phyloP scores from a whole-genome alignment of 2,113 vertebrate genomes.

The Mustela lutreola region DNA sequence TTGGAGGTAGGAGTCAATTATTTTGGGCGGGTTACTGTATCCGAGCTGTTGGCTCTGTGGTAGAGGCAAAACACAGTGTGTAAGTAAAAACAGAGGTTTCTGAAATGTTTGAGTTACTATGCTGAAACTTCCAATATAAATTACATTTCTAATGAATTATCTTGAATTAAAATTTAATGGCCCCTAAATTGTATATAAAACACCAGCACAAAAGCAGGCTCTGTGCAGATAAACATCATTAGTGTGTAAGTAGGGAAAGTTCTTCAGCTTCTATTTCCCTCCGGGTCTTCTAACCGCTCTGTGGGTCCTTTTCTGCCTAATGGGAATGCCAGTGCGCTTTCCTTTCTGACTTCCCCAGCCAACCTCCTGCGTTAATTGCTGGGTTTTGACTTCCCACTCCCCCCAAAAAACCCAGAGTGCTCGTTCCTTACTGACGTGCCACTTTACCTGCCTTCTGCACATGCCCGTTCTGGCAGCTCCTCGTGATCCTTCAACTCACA shows the following conservation, averaged over 20 bases:
- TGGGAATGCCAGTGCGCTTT: conserved; percentile 50
- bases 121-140: conserved; percentile 63
- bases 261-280: conserved; percentile 60
- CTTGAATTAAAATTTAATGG: conserved; percentile 80
- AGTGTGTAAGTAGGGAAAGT: conserved; percentile 47
- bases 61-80: conserved; percentile 42
- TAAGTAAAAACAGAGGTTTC: conserved; percentile 74
- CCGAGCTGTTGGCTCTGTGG: conserved; percentile 69
- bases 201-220: conserved; percentile 50
- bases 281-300: conserved; percentile 65
- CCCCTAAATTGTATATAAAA: conserved; percentile 74
- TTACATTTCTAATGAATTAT: conserved; percentile 77
- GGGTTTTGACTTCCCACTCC: conserved; percentile 64
- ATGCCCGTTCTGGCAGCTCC: conserved; percentile 56
- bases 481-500: conserved; percentile 68
- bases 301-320: conserved; percentile 60
- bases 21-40: conserved; percentile 76
- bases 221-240: conserved; percentile 58
- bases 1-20: conserved; percentile 81
- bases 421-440: background rate
- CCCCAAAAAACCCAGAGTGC: background rate
- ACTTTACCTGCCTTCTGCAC: conserved; percentile 47
- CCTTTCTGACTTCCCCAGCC: conserved; percentile 22
- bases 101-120: conserved; percentile 67
- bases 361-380: conserved; percentile 61